phyloP scores from a whole-genome alignment of 2,797 vertebrate species.

The Hydrolagus colliei region DNA sequence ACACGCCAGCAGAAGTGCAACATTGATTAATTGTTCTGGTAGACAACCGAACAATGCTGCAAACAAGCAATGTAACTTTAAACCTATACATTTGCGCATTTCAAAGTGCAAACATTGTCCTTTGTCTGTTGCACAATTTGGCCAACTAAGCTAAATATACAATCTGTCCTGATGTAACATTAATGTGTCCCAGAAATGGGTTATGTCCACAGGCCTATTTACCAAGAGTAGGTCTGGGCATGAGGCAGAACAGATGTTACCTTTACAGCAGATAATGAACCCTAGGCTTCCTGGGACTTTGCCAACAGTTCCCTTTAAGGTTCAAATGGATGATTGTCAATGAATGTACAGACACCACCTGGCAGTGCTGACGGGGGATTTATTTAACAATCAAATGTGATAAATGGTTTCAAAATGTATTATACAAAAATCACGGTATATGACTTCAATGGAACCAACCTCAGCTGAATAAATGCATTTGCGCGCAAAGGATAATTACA shows the following conservation, averaged over 20 bases:
- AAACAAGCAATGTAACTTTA: no score
- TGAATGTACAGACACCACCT: conserved; percentile 56
- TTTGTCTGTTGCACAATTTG: no score
- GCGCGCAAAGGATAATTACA: no score
- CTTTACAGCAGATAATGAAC: conserved; percentile 50
- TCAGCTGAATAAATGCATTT: not conserved
- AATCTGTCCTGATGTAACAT: not conserved
- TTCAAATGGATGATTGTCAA: conserved; percentile 48
- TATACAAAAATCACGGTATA: conserved; percentile 38
- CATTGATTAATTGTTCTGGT: no score
- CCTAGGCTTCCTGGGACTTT: conserved; percentile 44
- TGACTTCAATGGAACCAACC: not conserved
- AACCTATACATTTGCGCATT: no score
- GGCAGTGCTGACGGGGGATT: conserved; percentile 41
- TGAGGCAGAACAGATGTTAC: conserved; percentile 55
- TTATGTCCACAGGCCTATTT: conserved; percentile 38
- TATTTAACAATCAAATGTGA: conserved; percentile 46
- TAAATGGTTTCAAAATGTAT: conserved; percentile 44
- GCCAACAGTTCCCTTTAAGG: conserved; percentile 48
- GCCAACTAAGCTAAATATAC: not conserved
- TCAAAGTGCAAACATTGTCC: no score
- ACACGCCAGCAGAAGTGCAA: no score
- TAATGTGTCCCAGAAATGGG: not conserved
- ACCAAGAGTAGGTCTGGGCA: conserved; percentile 47
- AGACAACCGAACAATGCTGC: no score